Conservation (phyloP, 2,888 invertebrate genomes). For the Nomada goodeniana region DNA sequence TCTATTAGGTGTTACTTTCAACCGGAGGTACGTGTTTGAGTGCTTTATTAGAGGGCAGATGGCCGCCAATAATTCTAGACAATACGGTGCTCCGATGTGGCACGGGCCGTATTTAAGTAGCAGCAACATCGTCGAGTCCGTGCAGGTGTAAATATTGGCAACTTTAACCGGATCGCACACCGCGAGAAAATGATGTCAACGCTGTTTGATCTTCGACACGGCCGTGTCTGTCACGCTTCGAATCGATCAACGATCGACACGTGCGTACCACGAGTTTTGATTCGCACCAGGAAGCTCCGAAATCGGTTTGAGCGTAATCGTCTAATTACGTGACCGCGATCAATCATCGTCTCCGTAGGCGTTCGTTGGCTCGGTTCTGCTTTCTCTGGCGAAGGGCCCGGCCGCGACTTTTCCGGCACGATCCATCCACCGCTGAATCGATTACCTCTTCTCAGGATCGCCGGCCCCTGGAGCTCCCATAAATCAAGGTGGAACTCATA, state of each 20-base stretch:
- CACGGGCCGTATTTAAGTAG: too few species aligned
- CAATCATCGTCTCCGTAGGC: conserved; percentile 49
- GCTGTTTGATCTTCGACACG: neutral
- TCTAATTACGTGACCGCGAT: conserved; percentile 58
- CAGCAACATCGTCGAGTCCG: too few species aligned
- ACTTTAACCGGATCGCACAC: neutral
- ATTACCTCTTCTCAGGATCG: conserved; percentile 57
- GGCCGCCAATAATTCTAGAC: conserved; percentile 12
- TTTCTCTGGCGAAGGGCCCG: conserved; percentile 52
- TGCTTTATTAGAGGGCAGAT: neutral
- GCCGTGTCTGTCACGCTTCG: neutral
- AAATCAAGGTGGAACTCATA: conserved; percentile 67
- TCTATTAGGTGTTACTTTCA: too few species aligned
- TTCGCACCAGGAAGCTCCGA: neutral
- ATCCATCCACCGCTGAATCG: conserved; percentile 66
- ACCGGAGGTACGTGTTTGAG: neutral
- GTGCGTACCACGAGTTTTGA: neutral
- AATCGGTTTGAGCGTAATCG: conserved; percentile 31
- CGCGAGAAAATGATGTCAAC: neutral
- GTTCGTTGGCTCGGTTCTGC: conserved; percentile 5
- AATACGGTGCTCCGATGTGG: neutral
- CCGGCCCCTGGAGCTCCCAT: conserved; percentile 56
- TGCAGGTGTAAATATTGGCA: too few species aligned
- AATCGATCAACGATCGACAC: neutral
- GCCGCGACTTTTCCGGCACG: conserved; percentile 66